These are phyloP conservation scores for Agriotes lineatus DNA, from an alignment of 2,888 invertebrate genomes.

Conservation along the genomic window DNA sequence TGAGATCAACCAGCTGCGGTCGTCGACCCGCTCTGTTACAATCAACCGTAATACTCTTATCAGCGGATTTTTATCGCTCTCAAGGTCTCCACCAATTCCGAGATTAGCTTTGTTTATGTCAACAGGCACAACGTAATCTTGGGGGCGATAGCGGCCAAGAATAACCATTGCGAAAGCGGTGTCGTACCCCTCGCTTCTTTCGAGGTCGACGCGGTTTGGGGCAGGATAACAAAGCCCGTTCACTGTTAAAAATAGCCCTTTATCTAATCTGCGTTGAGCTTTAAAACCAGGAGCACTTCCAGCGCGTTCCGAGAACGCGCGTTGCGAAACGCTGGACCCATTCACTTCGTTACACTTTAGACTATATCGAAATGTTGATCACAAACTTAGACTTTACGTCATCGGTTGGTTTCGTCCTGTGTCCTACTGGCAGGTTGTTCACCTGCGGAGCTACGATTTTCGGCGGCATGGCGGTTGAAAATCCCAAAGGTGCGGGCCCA, in stretches of 20 bases:
- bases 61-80: conserved; percentile 54
- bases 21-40: conserved; percentile 59
- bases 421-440: conserved; percentile 46
- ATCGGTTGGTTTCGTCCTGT: conserved; percentile 45
- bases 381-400: conserved; percentile 44
- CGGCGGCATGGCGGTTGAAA: conserved; percentile 11
- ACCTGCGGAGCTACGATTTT: conserved; percentile 38
- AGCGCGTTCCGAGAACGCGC: neutral
- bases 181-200: neutral
- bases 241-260: too few relatives aligned
- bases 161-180: neutral
- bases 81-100: conserved; percentile 54
- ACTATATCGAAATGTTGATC: conserved; percentile 31
- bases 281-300: too few relatives aligned
- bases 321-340: conserved; percentile 22
- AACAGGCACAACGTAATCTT: conserved; percentile 8
- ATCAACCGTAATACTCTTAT: conserved; percentile 51
- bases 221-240: too few relatives aligned
- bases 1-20: conserved; percentile 74
- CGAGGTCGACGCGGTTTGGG: too few relatives aligned
- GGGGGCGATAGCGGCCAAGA: neutral
- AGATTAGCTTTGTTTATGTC: conserved; percentile 40
- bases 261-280: too few relatives aligned
- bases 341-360: conserved; percentile 31
- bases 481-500: conserved; percentile 9